Evolutionary conservation across 2,888 invertebrate species (phyloP).

Genomic region (Oscheius sp.): DNA sequence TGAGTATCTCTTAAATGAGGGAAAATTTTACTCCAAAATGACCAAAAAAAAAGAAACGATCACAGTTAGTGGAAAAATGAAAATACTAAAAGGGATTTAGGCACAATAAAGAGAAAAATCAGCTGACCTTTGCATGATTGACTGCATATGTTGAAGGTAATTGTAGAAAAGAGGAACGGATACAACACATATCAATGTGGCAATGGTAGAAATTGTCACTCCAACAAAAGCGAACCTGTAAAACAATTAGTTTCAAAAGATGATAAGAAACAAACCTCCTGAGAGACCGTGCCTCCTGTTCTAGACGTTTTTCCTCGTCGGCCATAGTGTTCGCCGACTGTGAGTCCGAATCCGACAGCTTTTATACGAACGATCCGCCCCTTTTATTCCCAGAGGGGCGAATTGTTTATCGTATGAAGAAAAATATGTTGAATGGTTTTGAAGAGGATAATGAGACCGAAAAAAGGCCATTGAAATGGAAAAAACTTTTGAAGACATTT

Average conservation of each 20-base stretch:
- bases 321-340: constrained; percentile 24
- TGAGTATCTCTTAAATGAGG: too few species aligned
- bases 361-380: constrained; percentile 13
- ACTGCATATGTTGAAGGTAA: constrained; percentile 66
- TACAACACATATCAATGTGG: constrained; percentile 56
- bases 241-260: background rate
- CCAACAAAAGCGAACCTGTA: constrained; percentile 53
- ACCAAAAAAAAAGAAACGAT: background rate
- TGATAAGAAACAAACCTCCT: constrained; percentile 27
- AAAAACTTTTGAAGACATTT: too few species aligned
- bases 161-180: constrained; percentile 60
- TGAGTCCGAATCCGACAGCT: background rate
- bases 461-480: too few species aligned
- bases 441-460: too few species aligned
- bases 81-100: too few species aligned
- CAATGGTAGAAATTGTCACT: constrained; percentile 56
- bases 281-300: constrained; percentile 53
- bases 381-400: background rate
- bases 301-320: constrained; percentile 50
- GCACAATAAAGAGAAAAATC: constrained; percentile 13
- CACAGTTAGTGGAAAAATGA: background rate
- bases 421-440: too few species aligned
- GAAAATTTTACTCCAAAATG: background rate
- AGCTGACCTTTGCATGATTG: constrained; percentile 42
- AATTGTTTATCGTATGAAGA: background rate